These are phyloP conservation scores for Oegoconia quadripuncta DNA, from an alignment of 2,888 invertebrate genomes.

Conservation along the genomic window DNA sequence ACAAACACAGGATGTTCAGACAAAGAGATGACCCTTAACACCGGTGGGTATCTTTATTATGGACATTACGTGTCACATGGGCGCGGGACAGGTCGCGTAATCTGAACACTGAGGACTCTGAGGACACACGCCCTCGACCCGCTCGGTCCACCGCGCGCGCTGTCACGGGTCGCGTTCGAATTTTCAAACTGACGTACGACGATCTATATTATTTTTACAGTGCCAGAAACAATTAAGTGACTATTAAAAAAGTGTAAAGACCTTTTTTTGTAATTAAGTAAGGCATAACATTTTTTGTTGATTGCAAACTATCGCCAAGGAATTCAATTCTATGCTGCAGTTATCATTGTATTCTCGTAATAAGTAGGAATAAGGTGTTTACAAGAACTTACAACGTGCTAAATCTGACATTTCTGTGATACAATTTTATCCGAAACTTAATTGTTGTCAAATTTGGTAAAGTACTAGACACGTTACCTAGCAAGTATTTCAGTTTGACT, in stretches of 20 bases:
- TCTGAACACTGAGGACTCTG: conserved; percentile 41
- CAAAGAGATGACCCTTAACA: conserved; percentile 55
- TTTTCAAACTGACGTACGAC: conserved; percentile 9
- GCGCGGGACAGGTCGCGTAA: conserved; percentile 52
- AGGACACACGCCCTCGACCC: conserved; percentile 36
- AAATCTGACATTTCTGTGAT: too few relatives aligned
- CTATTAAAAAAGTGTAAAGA: too few relatives aligned
- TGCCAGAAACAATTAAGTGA: not conserved
- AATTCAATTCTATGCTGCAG: too few relatives aligned
- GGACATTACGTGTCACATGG: conserved; percentile 62
- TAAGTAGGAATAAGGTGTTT: too few relatives aligned
- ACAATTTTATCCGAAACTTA: not conserved
- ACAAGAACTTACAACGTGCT: too few relatives aligned
- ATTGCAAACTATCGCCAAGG: too few relatives aligned
- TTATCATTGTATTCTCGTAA: too few relatives aligned
- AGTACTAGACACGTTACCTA: too few relatives aligned
- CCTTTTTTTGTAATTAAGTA: too few relatives aligned
- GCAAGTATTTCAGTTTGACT: too few relatives aligned
- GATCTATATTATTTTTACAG: conserved; percentile 1
- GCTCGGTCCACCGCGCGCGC: conserved; percentile 18
- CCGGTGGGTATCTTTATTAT: conserved; percentile 55
- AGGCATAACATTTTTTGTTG: too few relatives aligned
- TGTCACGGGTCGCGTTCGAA: conserved; percentile 12
- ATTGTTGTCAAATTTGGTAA: too few relatives aligned
- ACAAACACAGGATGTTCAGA: conserved; percentile 23